Base-by-base conservation (phyloP, 64 coral and sea anemone genomes). In the Montipora efflorescens region DNA sequence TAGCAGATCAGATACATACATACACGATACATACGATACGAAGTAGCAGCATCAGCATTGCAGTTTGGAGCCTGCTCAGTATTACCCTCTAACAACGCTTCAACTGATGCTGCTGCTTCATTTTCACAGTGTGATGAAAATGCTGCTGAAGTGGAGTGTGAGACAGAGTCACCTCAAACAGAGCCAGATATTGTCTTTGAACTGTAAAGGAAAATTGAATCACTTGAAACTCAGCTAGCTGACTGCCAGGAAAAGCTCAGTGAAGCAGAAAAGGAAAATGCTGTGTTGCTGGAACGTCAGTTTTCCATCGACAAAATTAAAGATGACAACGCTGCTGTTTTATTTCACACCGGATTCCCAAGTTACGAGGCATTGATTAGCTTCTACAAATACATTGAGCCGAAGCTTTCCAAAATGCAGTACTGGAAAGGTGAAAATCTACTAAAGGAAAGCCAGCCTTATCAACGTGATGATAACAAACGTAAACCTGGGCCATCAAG, bases 201-300 rank as follows among this genome's bases (percentile, higher is more conserved):
- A 55, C 78, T 80, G 78, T 51, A 53, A 80, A 80, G 49, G n/a
- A 80, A 80, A 80, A 80, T 80, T 80, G 49, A 13, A n/a, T 80
- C 20, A 80, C 78, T 53, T 80, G 78, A 80, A 80, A 80, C n/a
- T 80, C 46, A 80, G 47, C 78, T 80, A 80, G 51, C 78, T 55
- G 78, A 55, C 78, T 80, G 78, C 78, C 48, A 80, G 78, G 78
- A 80, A 80, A 80, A 80, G 49, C 78, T 80, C 78, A 22, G 78
- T 80, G 78, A 80, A 57, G 78, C 78, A 57, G 78, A 80, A 80
- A 80, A 80, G 78, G 78, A 80, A 80, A 80, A 80, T 22, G 78
- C 78, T 15, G 78, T 80, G 78, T 80, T 80, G 20, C 10, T 80
- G 78, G 51, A 58, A 80, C 49, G 15, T 74, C 70, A 74, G 43